These are phyloP conservation scores for Paracyprichromis sp. DNA, from an alignment of 2,113 vertebrate genomes.

Conservation along the genomic window DNA sequence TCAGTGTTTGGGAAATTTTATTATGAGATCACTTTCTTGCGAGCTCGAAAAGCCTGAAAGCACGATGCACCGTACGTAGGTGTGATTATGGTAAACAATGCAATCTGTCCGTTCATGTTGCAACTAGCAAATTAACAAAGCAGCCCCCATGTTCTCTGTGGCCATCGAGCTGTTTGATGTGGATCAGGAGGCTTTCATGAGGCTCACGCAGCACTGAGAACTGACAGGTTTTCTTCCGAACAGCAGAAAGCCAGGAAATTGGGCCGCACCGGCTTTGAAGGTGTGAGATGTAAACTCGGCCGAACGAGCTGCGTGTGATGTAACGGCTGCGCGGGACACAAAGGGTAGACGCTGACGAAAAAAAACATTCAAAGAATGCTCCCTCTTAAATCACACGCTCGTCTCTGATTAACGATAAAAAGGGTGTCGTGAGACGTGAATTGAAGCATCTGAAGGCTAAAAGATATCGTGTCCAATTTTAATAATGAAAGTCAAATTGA, in stretches of 20 bases:
- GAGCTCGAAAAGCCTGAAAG: background rate
- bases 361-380: background rate
- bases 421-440: background rate
- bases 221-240: conserved; percentile 12
- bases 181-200: conserved; percentile 29
- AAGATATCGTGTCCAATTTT: conserved; percentile 12
- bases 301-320: conserved; percentile 26
- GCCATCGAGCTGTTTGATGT: conserved; percentile 31
- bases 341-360: background rate
- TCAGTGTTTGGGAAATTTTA: background rate
- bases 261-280: conserved; percentile 32
- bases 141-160: background rate
- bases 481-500: conserved; percentile 15
- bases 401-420: conserved; percentile 2
- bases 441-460: background rate
- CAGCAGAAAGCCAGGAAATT: conserved; percentile 19
- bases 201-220: background rate
- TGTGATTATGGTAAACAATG: conserved; percentile 7
- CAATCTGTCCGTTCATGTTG: background rate
- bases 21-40: background rate
- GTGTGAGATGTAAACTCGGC: conserved; percentile 36
- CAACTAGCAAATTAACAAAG: background rate
- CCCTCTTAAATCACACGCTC: background rate
- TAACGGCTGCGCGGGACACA: background rate
- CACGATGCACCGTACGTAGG: background rate